Base-by-base conservation (phyloP, 2,888 invertebrate genomes). In the Agrotis segetum region DNA sequence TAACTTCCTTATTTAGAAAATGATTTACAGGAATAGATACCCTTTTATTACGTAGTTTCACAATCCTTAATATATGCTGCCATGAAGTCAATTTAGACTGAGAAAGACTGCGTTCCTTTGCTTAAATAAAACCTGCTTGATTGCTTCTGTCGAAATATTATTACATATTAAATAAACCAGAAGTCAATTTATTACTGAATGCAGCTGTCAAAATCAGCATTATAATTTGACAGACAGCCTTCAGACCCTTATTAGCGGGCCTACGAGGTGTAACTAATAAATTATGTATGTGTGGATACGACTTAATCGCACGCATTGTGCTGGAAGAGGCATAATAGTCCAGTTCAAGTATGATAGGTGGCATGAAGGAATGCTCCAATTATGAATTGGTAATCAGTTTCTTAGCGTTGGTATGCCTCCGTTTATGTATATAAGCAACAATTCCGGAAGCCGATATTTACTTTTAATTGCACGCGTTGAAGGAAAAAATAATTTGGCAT, bases 221-320 rank as follows among this genome's bases (percentile, higher is more conserved):
- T 72, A 66, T 63, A 71, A 60, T 67, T 49, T 75, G 84, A 75
- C 74, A 75, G 72, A 55, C 75, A 84, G 71, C 83, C 78, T 78
- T 79, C 82, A 72, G 47, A 62, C 65, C 70, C 71, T 71, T 75
- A 63, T 74, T 78, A 83, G 74, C 52, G 59, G 40, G 67, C 34
- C 29, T 52, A 47, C 34, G 59, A 65, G 56, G 64, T 67, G 61
- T 77, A 52, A 29, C n/a, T 73, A 66, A 80, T 68, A 64, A 67
- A 71, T 71, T 74, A 80, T 72, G 68, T 66, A 60, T 68, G 68
- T 65, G 49, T 62, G 67, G 49, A 60, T 62, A 75, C 47, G 71
- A 62, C 59, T 76, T 67, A 58, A 73, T 59, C 50, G 64, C 60
- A 67, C 52, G 66, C 60, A 65, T 67, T 69, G 68, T 65, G 55